Conservation (phyloP, 2,113 vertebrate species). For the Cynocephalus volans region DNA sequence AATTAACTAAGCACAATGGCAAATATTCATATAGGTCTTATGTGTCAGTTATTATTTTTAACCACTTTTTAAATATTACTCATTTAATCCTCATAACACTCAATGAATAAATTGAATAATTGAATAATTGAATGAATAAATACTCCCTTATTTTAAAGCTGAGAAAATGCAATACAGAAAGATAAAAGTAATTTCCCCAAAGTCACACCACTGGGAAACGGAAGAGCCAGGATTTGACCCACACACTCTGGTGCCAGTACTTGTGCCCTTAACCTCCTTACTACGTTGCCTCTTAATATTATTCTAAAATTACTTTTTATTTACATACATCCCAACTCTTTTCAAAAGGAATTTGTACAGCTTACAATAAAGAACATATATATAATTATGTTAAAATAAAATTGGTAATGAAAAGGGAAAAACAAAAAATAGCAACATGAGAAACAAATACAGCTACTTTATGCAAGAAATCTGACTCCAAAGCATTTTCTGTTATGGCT, state of each 20-base stretch:
- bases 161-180: background rate
- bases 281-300: background rate
- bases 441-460: slow-evolving; percentile 6
- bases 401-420: background rate
- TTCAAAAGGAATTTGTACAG: slow-evolving; percentile 35
- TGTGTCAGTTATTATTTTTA: background rate
- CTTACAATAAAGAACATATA: background rate
- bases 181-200: background rate
- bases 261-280: background rate
- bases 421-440: background rate
- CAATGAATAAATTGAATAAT: background rate
- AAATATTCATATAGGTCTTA: slow-evolving; percentile 25
- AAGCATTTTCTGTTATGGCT: background rate
- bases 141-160: slow-evolving; percentile 4
- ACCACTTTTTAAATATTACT: background rate
- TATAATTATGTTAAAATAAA: background rate
- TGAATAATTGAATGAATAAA: background rate
- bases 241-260: background rate
- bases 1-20: slow-evolving; percentile 9
- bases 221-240: background rate
- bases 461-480: background rate
- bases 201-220: background rate
- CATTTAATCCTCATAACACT: background rate
- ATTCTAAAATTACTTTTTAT: slow-evolving; percentile 35
- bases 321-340: slow-evolving; percentile 35